phyloP scores from a whole-genome alignment of 2,113 vertebrate species.

The Haemorhous mexicanus region DNA sequence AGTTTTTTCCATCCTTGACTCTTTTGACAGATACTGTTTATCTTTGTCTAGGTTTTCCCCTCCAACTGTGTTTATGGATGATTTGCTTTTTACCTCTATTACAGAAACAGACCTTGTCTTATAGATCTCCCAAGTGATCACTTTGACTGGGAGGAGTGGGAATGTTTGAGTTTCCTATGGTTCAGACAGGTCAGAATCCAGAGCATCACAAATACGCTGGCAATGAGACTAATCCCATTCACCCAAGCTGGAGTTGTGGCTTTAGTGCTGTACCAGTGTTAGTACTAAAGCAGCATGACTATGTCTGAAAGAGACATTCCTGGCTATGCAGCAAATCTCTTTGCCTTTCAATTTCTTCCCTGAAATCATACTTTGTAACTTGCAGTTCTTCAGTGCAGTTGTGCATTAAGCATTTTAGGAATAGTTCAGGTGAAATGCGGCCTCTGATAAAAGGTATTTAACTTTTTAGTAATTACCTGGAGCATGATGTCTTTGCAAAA shows the following conservation, averaged over 20 bases:
- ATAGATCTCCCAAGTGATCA: not conserved
- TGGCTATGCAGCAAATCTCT: not conserved
- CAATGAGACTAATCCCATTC: not conserved
- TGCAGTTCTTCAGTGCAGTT: not conserved
- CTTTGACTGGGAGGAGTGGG: not conserved
- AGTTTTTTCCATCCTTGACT: not conserved
- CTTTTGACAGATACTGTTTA: not conserved
- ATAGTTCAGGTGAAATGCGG: not conserved
- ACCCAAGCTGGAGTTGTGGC: not conserved
- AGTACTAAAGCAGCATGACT: not conserved
- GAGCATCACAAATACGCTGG: not conserved
- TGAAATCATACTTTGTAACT: not conserved
- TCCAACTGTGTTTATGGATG: not conserved
- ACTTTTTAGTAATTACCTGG: not conserved
- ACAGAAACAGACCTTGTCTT: not conserved
- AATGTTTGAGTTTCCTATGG: not conserved
- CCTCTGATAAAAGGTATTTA: not conserved
- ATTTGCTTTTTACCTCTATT: not conserved
- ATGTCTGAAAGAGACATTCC: not conserved
- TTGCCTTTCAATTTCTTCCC: not conserved
- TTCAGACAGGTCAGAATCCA: not conserved
- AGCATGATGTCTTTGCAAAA: not conserved
- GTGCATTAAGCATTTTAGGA: not conserved
- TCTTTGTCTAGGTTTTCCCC: not conserved
- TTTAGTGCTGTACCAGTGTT: not conserved